These are phyloP conservation scores for Eupithecia subumbrata DNA, from an alignment of 2,888 invertebrate species.

Conservation along the genomic window DNA sequence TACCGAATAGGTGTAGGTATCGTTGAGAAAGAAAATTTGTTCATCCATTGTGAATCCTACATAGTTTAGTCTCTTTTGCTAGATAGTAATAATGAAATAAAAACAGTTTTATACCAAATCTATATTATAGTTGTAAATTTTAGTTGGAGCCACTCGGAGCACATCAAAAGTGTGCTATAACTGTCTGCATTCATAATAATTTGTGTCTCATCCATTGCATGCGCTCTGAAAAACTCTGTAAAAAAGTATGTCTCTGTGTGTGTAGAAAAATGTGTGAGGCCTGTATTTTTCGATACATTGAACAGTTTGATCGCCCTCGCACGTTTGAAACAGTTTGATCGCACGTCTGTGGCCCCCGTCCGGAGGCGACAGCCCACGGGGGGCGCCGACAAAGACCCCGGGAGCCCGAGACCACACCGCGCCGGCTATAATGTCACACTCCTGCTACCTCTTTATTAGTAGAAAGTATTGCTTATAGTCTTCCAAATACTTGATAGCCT, in stretches of 20 bases:
- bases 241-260: not conserved
- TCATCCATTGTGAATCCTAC: too few relatives aligned
- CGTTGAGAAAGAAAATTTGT: not conserved
- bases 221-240: not conserved
- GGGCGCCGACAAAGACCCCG: constrained; percentile 78
- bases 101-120: too few relatives aligned
- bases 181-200: not conserved
- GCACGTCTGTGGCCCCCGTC: constrained; percentile 9
- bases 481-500: constrained; percentile 15
- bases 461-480: constrained; percentile 37
- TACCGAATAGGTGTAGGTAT: not conserved
- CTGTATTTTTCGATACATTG: not conserved
- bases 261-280: not conserved
- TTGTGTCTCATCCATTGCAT: not conserved
- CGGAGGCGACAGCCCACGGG: constrained; percentile 61
- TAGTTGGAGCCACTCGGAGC: too few relatives aligned
- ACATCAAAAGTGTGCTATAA: too few relatives aligned
- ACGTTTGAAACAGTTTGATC: constrained; percentile 15
- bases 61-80: too few relatives aligned
- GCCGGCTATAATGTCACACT: constrained; percentile 69
- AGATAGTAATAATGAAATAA: too few relatives aligned
- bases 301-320: constrained; percentile 12
- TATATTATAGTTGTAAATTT: too few relatives aligned
- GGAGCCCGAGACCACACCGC: constrained; percentile 67
- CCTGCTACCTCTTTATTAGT: constrained; percentile 52